These are phyloP conservation scores for Gila robusta DNA, from an alignment of 2,797 vertebrate genomes.

Conservation along the genomic window DNA sequence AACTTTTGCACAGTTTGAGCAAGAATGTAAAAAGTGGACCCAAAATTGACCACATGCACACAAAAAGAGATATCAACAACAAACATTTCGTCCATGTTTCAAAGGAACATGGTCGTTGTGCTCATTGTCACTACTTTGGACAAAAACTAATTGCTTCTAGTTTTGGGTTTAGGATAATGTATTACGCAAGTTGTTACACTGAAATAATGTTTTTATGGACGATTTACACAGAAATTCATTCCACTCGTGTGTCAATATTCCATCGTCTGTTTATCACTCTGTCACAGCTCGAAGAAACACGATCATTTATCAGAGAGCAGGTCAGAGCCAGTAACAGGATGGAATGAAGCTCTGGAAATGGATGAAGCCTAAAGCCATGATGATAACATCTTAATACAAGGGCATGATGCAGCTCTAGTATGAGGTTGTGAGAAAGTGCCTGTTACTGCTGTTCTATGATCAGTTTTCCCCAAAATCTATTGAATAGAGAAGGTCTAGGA, in stretches of 20 bases:
- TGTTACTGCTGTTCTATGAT: constrained; percentile 28
- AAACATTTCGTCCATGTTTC: background rate
- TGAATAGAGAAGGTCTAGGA: background rate
- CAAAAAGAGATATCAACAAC: background rate
- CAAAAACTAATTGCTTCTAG: background rate
- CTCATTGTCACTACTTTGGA: background rate
- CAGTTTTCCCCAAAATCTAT: background rate
- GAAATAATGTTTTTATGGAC: background rate
- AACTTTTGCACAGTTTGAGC: background rate
- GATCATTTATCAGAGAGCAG: constrained; percentile 32
- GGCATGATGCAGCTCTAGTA: constrained; percentile 14
- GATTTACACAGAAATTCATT: background rate
- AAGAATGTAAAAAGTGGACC: background rate
- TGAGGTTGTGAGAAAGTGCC: constrained; percentile 9
- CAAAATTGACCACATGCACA: background rate
- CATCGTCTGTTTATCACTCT: background rate
- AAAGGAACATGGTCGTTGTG: background rate
- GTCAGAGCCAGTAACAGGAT: constrained; percentile 47
- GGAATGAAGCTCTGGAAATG: constrained; percentile 50
- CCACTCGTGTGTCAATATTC: background rate
- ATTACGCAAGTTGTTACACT: background rate
- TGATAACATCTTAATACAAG: constrained; percentile 51
- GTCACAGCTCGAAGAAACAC: background rate
- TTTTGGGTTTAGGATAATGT: background rate
- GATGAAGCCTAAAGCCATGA: constrained; percentile 68